Evolutionary conservation across 1,140 invertebrate species (phyloP), one percentile per base, ranked within the genome.

Genomic region (Psix sp.): DNA sequence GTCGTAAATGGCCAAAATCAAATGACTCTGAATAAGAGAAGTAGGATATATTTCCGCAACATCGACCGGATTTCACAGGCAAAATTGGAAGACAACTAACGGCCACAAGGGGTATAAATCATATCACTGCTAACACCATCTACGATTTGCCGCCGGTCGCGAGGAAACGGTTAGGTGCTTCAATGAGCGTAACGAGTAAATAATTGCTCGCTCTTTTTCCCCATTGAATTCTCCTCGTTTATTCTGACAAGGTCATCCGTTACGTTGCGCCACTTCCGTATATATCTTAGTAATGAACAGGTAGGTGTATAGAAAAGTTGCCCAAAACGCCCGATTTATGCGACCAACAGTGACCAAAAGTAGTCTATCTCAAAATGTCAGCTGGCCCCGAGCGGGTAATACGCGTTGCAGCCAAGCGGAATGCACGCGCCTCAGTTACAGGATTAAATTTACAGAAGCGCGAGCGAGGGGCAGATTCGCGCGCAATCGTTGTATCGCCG

Each of bases 401-500:
- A 66, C 36, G 18, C 48, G 40, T 42, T 62, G 60, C 56, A 66
- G 52, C 52, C 54, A 66, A 66, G 42, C 57, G 59, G 38, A 46
- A 65, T 70, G 49, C 57, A 62, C 54, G 67, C 60, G 74, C 62
- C 56, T 72, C 56, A 76, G 62, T 67, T 67, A 72, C 57, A 76
- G 62, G 67, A 72, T 66, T 72, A 72, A 72, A 76, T 63, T 57
- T 67, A 33, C 14, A 43, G 43, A 31, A 43, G 15, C 5, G 6
- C 10, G 33, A 35, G 11, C 33, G 16, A 24, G 6, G 38, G 21
- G 26, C n/a, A 35, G 38, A 10, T 3, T 45, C 26, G 3, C 15
- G 43, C 39, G 24, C 6, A 60, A 56, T 57, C 65, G 43, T 7
- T 51, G 29, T 57, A 63, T 75, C 49, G 39, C 49, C 52, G 68